Percentiles rank a stretch among this genome's conserved stretches.
Conservation (phyloP, 2,888 invertebrate species). For the Trissolcus japonicus region DNA sequence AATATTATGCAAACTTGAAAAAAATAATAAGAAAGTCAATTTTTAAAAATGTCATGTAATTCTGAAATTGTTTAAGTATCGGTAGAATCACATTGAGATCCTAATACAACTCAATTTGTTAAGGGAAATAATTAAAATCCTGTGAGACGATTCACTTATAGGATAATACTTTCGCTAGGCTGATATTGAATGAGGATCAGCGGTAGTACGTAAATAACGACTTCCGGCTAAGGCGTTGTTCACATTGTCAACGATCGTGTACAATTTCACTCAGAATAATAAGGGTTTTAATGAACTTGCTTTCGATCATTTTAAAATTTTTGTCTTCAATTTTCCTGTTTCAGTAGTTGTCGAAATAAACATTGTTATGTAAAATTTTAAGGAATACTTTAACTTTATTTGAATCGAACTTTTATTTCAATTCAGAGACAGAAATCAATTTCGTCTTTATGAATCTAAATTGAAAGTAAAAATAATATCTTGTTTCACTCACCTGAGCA, state of each 20-base stretch:
- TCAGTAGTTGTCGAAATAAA: too few species aligned
- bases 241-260: conserved; percentile 55
- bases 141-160: conserved; percentile 39
- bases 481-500: conserved; percentile 36
- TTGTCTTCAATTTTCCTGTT: too few species aligned
- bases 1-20: too few species aligned
- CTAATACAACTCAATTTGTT: too few species aligned
- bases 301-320: not conserved
- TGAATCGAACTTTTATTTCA: too few species aligned
- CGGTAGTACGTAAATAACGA: conserved; percentile 51
- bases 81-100: too few species aligned
- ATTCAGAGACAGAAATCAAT: not conserved
- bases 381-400: too few species aligned
- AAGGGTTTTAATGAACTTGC: conserved; percentile 38
- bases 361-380: too few species aligned
- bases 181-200: conserved; percentile 44
- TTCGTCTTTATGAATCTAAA: too few species aligned
- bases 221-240: conserved; percentile 57
- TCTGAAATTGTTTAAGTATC: not conserved
- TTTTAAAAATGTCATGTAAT: not conserved
- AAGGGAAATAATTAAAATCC: conserved; percentile 13
- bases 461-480: conserved; percentile 7
- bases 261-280: conserved; percentile 66
- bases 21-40: too few species aligned
- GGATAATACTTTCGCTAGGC: conserved; percentile 53